These are phyloP conservation scores for Cyanistes caeruleus DNA, from an alignment of 2,113 vertebrate species.

Conservation along the genomic window DNA sequence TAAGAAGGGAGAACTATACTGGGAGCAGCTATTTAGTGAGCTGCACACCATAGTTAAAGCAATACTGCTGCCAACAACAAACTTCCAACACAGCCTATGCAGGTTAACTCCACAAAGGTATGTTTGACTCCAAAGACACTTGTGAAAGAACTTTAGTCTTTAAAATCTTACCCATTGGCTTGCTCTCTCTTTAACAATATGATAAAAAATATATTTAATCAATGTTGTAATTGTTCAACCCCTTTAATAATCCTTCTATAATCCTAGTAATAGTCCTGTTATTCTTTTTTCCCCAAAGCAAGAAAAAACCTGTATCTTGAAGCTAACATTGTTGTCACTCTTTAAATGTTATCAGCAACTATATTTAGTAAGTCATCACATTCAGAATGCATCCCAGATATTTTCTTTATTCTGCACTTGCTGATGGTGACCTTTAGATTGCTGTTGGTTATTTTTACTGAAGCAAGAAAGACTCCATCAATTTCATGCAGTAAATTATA, in stretches of 20 bases:
- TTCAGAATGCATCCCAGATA: not conserved
- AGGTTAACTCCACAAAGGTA: not conserved
- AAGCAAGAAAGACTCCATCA: not conserved
- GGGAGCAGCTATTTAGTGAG: not conserved
- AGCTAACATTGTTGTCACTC: not conserved
- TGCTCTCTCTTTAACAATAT: not conserved
- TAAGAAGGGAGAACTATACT: not conserved
- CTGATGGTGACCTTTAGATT: not conserved
- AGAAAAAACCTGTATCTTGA: not conserved
- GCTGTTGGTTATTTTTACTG: not conserved
- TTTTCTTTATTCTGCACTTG: not conserved
- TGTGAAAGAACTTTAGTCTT: not conserved
- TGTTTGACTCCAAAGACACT: not conserved
- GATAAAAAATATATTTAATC: not conserved
- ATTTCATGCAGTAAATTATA: not conserved
- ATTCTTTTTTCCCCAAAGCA: not conserved
- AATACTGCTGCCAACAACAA: not conserved
- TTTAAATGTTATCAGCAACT: not conserved
- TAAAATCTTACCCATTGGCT: not conserved
- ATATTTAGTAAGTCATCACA: not conserved
- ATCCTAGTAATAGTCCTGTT: not conserved
- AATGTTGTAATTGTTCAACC: not conserved
- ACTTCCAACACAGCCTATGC: not conserved
- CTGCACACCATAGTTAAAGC: not conserved
- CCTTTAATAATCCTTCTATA: not conserved